Evolutionary conservation across 2,888 invertebrate species (phyloP).

Genomic region (Noctua pronuba): DNA sequence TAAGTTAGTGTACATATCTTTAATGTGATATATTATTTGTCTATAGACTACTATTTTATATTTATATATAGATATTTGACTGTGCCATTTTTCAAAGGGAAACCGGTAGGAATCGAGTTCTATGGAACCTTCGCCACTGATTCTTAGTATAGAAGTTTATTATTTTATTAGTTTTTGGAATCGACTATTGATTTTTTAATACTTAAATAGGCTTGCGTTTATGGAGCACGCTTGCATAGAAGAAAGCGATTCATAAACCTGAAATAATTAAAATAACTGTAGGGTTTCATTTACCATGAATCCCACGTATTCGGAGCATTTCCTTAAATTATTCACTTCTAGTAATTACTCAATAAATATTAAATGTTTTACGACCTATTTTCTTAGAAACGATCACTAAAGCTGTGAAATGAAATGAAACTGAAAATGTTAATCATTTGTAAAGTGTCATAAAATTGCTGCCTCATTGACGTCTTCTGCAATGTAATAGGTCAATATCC

Average conservation of each 20-base stretch:
- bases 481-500: conserved; percentile 18
- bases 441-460: background rate
- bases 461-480: background rate
- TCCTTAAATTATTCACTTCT: background rate
- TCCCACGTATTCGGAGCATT: background rate
- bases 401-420: background rate
- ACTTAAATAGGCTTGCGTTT: too few relatives aligned
- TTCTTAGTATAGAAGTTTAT: background rate
- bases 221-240: too few relatives aligned
- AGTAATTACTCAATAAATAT: background rate
- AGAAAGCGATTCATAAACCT: too few relatives aligned
- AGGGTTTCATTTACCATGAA: background rate
- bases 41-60: too few relatives aligned
- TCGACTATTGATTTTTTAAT: background rate
- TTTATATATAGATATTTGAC: too few relatives aligned
- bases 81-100: too few relatives aligned
- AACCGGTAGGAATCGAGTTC: too few relatives aligned
- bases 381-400: background rate
- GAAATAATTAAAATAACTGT: background rate
- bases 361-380: conserved; percentile 1
- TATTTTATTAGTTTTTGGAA: background rate
- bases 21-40: too few relatives aligned
- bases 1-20: too few relatives aligned
- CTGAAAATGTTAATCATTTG: background rate
- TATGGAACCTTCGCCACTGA: too few relatives aligned